These are phyloP conservation scores for Cataglyphis livida DNA, from an alignment of 2,888 invertebrate species.

Conservation along the genomic window DNA sequence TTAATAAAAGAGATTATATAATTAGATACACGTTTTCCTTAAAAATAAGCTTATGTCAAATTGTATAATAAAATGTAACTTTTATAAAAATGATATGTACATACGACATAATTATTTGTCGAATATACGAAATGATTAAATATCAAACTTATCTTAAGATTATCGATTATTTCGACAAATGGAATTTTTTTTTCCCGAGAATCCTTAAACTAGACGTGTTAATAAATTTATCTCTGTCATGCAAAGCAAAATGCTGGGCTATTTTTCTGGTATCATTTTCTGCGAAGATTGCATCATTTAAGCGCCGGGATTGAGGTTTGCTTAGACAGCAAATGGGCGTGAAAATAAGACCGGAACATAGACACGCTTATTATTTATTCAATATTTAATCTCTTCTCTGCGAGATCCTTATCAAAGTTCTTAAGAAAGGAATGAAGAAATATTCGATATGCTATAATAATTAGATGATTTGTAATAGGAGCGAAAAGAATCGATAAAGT, in stretches of 20 bases:
- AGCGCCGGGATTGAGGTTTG: neutral
- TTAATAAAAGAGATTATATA: neutral
- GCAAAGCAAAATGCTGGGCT: neutral
- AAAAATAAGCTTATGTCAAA: neutral
- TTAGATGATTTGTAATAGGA: neutral
- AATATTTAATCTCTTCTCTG: neutral
- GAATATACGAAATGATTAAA: neutral
- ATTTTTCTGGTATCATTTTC: slow-evolving; percentile 8
- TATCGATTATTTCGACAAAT: neutral
- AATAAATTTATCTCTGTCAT: neutral
- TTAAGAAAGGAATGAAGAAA: neutral
- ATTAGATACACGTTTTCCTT: neutral
- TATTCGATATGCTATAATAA: neutral
- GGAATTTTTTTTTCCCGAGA: neutral
- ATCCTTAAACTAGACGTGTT: neutral
- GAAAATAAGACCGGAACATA: neutral
- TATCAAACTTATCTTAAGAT: neutral
- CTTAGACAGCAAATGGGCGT: neutral
- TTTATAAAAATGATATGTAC: neutral
- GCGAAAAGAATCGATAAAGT: neutral
- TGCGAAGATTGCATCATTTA: slow-evolving; percentile 9
- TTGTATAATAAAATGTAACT: neutral
- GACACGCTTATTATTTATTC: slow-evolving; percentile 2
- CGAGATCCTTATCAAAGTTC: neutral
- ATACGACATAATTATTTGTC: neutral